phyloP scores from a whole-genome alignment of 1,140 invertebrate genomes.

The Diachasmimorpha longicaudata region DNA sequence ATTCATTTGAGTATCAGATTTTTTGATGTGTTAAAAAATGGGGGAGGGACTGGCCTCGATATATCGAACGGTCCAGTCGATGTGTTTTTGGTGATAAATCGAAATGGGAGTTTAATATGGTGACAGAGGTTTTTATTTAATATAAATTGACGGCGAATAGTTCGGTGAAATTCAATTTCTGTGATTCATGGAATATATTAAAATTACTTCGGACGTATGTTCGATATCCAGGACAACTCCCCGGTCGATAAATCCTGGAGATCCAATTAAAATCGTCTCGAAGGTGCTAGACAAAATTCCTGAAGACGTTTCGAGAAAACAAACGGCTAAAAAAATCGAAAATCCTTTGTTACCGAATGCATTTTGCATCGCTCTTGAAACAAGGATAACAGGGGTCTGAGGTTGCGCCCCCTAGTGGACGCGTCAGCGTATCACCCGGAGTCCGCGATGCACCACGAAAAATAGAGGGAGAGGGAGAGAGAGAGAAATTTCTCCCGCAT shows the following conservation, averaged over 20 bases:
- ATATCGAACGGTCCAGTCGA: too few relatives aligned
- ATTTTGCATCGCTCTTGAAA: neutral
- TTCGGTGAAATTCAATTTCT: neutral
- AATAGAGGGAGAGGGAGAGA: slow-evolving; percentile 27
- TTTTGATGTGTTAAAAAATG: too few relatives aligned
- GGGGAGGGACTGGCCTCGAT: too few relatives aligned
- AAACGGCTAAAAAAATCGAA: neutral
- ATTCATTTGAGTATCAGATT: too few relatives aligned
- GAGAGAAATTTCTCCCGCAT: slow-evolving; percentile 22
- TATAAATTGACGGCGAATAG: too few relatives aligned
- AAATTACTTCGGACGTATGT: neutral
- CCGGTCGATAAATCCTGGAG: neutral
- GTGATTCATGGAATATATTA: too few relatives aligned
- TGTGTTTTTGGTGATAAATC: too few relatives aligned
- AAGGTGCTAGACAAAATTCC: neutral
- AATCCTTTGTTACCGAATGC: neutral
- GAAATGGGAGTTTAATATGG: too few relatives aligned
- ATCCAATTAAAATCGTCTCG: neutral
- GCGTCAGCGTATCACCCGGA: neutral
- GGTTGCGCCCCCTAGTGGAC: neutral
- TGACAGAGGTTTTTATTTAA: too few relatives aligned
- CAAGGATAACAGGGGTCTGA: neutral
- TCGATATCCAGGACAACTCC: neutral
- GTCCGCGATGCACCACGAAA: slow-evolving; percentile 21
- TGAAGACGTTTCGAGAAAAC: neutral